These are phyloP conservation scores for Ormia ochracea DNA, from an alignment of 2,888 invertebrate genomes.

Conservation along the genomic window DNA sequence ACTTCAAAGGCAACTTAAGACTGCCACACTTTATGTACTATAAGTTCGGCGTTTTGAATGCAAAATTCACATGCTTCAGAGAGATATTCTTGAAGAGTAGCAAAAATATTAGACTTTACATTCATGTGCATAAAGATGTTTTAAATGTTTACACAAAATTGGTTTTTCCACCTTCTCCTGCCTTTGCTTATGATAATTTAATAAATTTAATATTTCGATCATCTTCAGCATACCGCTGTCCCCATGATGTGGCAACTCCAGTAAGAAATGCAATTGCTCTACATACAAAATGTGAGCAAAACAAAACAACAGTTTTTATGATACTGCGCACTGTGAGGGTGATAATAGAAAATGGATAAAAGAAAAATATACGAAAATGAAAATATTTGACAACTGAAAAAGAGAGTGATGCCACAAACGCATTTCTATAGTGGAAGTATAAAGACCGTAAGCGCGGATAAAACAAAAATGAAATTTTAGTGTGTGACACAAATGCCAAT, in stretches of 20 bases:
- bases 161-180: no score
- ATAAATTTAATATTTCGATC: no score
- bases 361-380: conserved; percentile 1
- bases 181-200: no score
- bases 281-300: conserved; percentile 25
- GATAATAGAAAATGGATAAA: conserved; percentile 25
- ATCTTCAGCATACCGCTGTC: no score
- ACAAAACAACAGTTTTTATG: conserved; percentile 7
- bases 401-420: conserved; percentile 38
- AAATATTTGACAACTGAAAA: conserved; percentile 34
- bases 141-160: no score
- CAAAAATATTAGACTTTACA: no score
- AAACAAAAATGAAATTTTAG: neutral
- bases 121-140: no score
- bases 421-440: conserved; percentile 46
- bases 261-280: conserved; percentile 40
- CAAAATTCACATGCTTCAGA: no score
- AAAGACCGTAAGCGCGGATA: conserved; percentile 21
- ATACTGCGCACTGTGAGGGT: conserved; percentile 35
- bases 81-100: no score
- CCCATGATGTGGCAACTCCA: neutral
- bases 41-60: no score
- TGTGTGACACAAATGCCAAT: conserved; percentile 11
- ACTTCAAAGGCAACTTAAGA: neutral
- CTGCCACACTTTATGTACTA: neutral